Percentiles rank a stretch among this genome's conserved stretches.
Evolutionary conservation across 2,113 vertebrate genomes (phyloP).

Genomic region (Tyrannus savana): DNA sequence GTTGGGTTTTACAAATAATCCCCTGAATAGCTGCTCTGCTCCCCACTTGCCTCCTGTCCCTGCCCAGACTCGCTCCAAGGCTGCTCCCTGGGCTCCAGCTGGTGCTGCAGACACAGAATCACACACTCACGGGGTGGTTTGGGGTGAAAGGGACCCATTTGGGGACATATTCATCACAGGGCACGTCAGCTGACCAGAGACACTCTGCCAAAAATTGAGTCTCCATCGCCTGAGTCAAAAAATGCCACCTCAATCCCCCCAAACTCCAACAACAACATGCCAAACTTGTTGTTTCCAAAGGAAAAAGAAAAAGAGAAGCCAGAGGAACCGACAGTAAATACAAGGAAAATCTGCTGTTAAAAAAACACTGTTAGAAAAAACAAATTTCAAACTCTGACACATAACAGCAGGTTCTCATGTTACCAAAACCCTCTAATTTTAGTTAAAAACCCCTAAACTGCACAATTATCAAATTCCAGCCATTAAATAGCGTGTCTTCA

Average conservation of each 20-base stretch:
- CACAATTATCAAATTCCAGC: background rate
- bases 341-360: background rate
- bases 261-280: rapidly evolving
- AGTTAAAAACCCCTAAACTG: background rate
- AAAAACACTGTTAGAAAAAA: background rate
- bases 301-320: background rate
- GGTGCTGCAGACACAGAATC: background rate
- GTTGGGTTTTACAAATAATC: background rate
- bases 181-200: background rate
- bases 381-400: background rate
- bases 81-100: rapidly evolving
- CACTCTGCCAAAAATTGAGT: background rate
- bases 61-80: background rate
- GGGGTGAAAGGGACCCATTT: background rate
- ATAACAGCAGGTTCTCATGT: background rate
- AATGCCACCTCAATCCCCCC: background rate
- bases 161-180: rapidly evolving
- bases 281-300: background rate
- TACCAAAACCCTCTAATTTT: background rate
- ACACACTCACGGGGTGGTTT: background rate
- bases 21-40: background rate
- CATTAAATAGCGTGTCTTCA: background rate
- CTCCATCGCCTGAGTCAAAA: background rate
- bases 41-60: background rate
- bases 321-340: background rate